These are phyloP conservation scores for Pelagia noctiluca DNA, from an alignment of 30 jellyfish, hydroid and myxozoan genomes.

Conservation along the genomic window DNA sequence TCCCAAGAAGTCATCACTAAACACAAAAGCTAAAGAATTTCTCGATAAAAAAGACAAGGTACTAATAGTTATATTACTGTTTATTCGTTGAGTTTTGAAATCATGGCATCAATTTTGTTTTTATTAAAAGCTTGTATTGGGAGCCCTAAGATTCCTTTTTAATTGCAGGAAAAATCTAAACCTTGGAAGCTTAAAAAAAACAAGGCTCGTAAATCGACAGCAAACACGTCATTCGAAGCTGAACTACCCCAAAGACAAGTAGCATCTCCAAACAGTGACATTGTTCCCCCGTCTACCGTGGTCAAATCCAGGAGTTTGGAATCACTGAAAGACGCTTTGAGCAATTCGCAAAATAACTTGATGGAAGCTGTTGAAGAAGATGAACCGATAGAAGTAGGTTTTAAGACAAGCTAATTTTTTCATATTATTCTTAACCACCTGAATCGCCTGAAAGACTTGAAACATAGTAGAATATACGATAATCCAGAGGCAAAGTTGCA, in stretches of 20 bases:
- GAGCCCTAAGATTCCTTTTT: no score
- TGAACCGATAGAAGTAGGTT: constrained; percentile 12
- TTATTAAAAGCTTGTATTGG: no score
- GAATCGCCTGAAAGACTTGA: no score
- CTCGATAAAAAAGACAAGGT: constrained; percentile 71
- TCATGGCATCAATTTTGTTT: no score
- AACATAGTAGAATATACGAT: no score
- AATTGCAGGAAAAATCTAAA: constrained; percentile 72
- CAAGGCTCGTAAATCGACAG: constrained; percentile 70
- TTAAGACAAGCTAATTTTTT: no score
- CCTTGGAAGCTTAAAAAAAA: constrained; percentile 66
- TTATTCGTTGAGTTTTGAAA: no score
- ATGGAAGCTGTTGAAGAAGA: constrained; percentile 8
- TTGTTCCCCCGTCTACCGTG: constrained; percentile 57
- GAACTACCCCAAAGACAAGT: constrained; percentile 48
- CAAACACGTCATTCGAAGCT: constrained; percentile 41
- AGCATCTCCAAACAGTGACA: constrained; percentile 39
- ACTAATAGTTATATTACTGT: no score
- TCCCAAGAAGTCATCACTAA: constrained; percentile 66
- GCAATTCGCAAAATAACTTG: constrained; percentile 56
- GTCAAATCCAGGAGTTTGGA: constrained; percentile 91
- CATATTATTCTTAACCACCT: no score
- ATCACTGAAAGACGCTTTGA: constrained; percentile 78
- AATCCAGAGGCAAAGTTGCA: no score
- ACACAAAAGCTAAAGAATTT: constrained; percentile 69